Conservation (phyloP, 2,888 invertebrate species). For the Synanthedon formicaeformis region DNA sequence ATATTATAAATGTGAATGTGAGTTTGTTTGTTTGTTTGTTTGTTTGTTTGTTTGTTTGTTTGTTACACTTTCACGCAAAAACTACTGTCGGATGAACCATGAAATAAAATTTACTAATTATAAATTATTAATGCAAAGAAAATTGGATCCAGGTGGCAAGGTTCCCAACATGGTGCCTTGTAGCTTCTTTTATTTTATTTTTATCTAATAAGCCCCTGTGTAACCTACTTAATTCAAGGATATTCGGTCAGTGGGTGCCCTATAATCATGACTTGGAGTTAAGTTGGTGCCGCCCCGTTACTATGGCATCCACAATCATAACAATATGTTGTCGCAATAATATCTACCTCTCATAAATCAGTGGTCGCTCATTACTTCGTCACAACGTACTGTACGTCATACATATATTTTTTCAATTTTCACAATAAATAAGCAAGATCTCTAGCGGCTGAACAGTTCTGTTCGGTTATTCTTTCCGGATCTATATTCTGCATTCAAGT, state of each 20-base stretch:
- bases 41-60: too few species aligned
- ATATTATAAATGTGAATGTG: too few species aligned
- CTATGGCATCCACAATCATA: conserved; percentile 44
- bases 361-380: not conserved
- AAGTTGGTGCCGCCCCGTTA: conserved; percentile 25
- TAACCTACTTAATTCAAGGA: not conserved
- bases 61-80: too few species aligned
- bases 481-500: not conserved
- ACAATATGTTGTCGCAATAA: conserved; percentile 17
- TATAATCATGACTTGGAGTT: conserved; percentile 20
- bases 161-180: too few species aligned
- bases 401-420: not conserved
- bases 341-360: not conserved
- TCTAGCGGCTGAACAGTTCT: not conserved
- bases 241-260: not conserved
- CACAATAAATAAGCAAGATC: not conserved
- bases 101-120: too few species aligned
- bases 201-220: not conserved
- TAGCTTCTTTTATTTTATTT: too few species aligned
- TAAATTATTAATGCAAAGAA: too few species aligned
- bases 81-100: too few species aligned
- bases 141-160: too few species aligned
- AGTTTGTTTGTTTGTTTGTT: too few species aligned
- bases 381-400: not conserved
- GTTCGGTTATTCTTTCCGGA: not conserved